Base-by-base conservation (phyloP, 2,113 vertebrate genomes). In the Odontophorus gujanensis region DNA sequence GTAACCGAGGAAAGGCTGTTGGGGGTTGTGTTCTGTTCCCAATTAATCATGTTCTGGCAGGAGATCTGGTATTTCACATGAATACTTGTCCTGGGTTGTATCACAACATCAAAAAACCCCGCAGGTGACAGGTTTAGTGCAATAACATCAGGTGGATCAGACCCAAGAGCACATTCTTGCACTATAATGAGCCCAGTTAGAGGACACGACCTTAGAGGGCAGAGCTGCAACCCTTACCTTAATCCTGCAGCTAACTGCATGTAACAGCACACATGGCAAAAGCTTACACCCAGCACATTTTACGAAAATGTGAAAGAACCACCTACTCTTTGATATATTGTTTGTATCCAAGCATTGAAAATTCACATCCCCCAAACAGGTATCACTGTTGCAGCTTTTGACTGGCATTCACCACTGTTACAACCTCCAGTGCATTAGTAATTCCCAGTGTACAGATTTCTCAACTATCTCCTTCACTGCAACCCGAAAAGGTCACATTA, bases 171-270 rank as follows among this genome's bases (percentile, higher is more conserved):
- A 0, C 0, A 3, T 43, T 34, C 68, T 58, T 7, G 30, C 17
- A 5, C n/a, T 3, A 1, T 1, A 30, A 11, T 9, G 43, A 36
- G 4, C 5, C 17, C 0, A 80, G 42, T 0, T 42, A 9, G 13
- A 63, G 36, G 3, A 24, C 14, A 32, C 2, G 4, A 11, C 19
- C 36, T 19, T 0, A 0, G 28, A 66, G 16, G 2, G 10, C 0
- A 58, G 73, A 68, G n/a, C 17, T 15, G 32, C 61, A 71, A 75
- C 59, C 9, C 9, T 26, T 20, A 1, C 15, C 9, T 47, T 32
- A 22, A 1, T 18, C 40, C 74, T 13, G 19, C 11, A 71, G 28
- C 7, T 67, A 21, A 14, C 45, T 8, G 10, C 36, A 36, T 10
- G 0, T 2, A 26, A 43, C 19, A 65, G 42, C 40, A 71, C 2